Conservation (phyloP, 2,113 vertebrate genomes). For the Mirza zaza region DNA sequence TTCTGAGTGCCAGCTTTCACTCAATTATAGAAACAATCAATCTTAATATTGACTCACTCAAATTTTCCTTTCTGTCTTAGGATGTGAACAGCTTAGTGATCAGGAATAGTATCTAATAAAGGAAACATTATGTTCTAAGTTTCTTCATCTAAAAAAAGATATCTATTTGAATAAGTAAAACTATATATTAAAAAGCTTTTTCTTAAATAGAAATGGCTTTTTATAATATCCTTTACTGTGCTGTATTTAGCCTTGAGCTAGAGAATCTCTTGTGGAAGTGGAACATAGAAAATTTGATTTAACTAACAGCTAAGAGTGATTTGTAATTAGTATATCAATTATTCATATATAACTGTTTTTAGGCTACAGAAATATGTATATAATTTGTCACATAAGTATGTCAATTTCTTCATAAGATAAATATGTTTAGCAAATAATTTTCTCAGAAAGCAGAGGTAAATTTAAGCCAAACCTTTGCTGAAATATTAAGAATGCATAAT, state of each 20-base stretch:
- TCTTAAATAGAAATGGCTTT: not conserved
- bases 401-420: constrained; percentile 66
- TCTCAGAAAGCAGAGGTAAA: constrained; percentile 68
- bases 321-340: constrained; percentile 68
- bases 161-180: not conserved
- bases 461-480: constrained; percentile 53
- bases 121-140: not conserved
- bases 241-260: not conserved
- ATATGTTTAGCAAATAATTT: constrained; percentile 71
- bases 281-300: constrained; percentile 47
- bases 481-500: constrained; percentile 56
- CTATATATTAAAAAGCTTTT: not conserved
- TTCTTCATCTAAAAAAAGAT: not conserved
- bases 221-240: not conserved
- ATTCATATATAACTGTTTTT: constrained; percentile 67
- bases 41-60: not conserved
- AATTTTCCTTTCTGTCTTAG: not conserved
- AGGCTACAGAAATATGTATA: constrained; percentile 46
- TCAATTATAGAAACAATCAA: not conserved
- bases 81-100: not conserved
- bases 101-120: not conserved
- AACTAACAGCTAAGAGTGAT: constrained; percentile 41
- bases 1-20: not conserved
- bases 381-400: constrained; percentile 61
- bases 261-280: not conserved